phyloP scores from a whole-genome alignment of 2,888 invertebrate species.

The Exocentrus adspersus region DNA sequence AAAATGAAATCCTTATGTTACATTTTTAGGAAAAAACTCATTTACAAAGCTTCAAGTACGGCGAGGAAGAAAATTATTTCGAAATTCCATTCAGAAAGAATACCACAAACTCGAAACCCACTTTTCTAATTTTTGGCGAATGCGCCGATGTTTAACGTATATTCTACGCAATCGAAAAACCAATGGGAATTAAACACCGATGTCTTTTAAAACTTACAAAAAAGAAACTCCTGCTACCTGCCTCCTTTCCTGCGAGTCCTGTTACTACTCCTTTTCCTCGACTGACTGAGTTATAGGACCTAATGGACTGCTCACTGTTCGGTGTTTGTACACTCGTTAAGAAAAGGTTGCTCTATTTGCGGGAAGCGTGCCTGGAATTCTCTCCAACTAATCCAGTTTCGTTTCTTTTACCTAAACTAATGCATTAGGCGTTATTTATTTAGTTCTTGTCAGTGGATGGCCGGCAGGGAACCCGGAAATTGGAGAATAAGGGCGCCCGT shows the following conservation, averaged over 20 bases:
- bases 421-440: slow-evolving; percentile 27
- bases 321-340: slow-evolving; percentile 24
- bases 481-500: not conserved
- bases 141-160: too few species aligned
- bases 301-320: slow-evolving; percentile 31
- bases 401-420: slow-evolving; percentile 26
- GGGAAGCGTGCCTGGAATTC: slow-evolving; percentile 25
- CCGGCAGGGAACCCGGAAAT: not conserved
- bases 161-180: too few species aligned
- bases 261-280: not conserved
- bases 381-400: slow-evolving; percentile 21
- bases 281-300: slow-evolving; percentile 9
- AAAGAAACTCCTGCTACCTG: not conserved
- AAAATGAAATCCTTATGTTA: too few species aligned
- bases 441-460: slow-evolving; percentile 25
- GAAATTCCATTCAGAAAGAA: too few species aligned
- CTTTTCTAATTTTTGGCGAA: too few species aligned
- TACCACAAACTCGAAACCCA: too few species aligned
- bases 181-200: too few species aligned
- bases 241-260: not conserved
- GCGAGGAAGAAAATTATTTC: too few species aligned
- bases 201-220: not conserved
- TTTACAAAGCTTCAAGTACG: too few species aligned
- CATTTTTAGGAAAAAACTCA: too few species aligned
- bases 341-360: slow-evolving; percentile 26